These are phyloP conservation scores for Diabrotica undecimpunctata DNA, from an alignment of 1,140 invertebrate species.

Conservation along the genomic window DNA sequence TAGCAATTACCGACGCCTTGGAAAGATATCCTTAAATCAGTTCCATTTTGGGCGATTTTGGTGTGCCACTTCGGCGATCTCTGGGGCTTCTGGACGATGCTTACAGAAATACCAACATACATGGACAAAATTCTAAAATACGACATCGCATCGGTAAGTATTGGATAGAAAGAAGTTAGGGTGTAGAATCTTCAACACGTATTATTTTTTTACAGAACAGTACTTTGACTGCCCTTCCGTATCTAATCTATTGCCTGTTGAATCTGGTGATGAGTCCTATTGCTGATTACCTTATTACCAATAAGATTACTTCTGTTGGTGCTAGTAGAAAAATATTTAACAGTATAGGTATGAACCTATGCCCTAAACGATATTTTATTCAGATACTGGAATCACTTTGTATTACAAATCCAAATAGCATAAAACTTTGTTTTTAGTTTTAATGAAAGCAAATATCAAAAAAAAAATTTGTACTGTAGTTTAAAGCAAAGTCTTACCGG, in stretches of 20 bases:
- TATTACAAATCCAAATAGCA: neutral
- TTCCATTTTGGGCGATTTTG: slow-evolving; percentile 79
- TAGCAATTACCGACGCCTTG: slow-evolving; percentile 60
- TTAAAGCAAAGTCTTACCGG: too few relatives aligned
- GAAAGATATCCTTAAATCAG: slow-evolving; percentile 68
- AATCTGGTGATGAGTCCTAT: slow-evolving; percentile 61
- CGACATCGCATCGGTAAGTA: slow-evolving; percentile 59
- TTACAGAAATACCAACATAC: slow-evolving; percentile 88
- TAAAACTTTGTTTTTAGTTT: neutral
- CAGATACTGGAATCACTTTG: neutral
- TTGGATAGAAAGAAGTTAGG: slow-evolving; percentile 72
- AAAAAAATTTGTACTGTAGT: too few relatives aligned
- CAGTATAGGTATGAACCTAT: slow-evolving; percentile 52
- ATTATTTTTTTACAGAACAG: slow-evolving; percentile 59
- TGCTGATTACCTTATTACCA: slow-evolving; percentile 58
- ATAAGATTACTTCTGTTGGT: slow-evolving; percentile 52
- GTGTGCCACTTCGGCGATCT: slow-evolving; percentile 80
- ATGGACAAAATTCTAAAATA: slow-evolving; percentile 80
- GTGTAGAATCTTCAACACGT: neutral
- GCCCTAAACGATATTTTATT: slow-evolving; percentile 9
- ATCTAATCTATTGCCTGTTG: slow-evolving; percentile 65
- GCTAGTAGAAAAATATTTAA: slow-evolving; percentile 61
- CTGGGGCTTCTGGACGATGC: slow-evolving; percentile 89
- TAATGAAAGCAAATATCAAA: too few relatives aligned
- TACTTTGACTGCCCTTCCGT: slow-evolving; percentile 70